Base-by-base conservation (phyloP, 2,113 vertebrate species). In the Carollia perspicillata region DNA sequence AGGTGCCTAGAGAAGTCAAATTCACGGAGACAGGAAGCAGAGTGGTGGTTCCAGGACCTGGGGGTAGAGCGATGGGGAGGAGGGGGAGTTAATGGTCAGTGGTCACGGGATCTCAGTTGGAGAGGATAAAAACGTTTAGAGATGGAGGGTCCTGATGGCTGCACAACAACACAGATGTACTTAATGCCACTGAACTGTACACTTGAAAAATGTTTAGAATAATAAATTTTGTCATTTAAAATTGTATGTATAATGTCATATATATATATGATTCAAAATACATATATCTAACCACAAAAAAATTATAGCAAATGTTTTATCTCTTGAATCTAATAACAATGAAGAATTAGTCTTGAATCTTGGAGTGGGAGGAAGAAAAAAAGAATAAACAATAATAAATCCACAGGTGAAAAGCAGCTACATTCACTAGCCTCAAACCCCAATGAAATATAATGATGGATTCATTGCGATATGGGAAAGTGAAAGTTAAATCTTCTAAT, bases 401-500 rank as follows among this genome's bases (percentile, higher is more conserved):
- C 18, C 58, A 93, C 30, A 95, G 23, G 30, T 4, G 1, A 60
- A 72, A 83, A 92, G 26, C 28, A 84, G 26, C 33, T 53, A n/a
- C 2, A 6, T 33, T 94, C 26, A 53, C 10, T n/a, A 86, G 78
- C 79, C 63, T 84, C 49, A 86, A 89, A 77, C n/a, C 9, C 55
- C 44, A n/a, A 3, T 9, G 71, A 66, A 84, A 86, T 47, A 40
- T 44, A 60, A 78, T 37, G 66, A 90, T 3, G 6, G 35, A 77
- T 95, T 95, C 68, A 20, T 60, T 69, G 66, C 92, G 94, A 92
- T 78, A 18, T 1, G 8, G 84, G 33, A 42, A 68, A 89, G 79
- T 80, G 79, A 80, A 83, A 93, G 68, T 53, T 87, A 93, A 95
- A 92, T 95, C 95, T 94, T 78, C 87, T 28, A 35, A 66, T 14